Evolutionary conservation across 2,113 vertebrate genomes (phyloP).

Genomic region (Tapirus terrestris): DNA sequence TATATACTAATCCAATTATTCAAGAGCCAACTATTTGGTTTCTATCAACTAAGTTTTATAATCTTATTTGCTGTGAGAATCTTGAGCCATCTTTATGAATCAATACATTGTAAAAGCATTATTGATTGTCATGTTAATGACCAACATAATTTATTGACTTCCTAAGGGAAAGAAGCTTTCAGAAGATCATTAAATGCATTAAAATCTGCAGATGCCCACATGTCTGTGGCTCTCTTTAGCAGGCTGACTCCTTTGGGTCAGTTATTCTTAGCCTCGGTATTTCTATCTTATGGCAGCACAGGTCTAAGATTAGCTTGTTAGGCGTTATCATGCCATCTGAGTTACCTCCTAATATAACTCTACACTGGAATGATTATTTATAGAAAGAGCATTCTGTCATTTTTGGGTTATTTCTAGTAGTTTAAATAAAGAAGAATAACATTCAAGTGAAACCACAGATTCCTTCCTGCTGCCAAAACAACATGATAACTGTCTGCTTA

Average conservation of each 20-base stretch:
- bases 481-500: slow-evolving; percentile 86
- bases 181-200: slow-evolving; percentile 76
- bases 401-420: slow-evolving; percentile 93
- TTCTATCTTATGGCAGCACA: slow-evolving; percentile 97
- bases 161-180: slow-evolving; percentile 12
- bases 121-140: slow-evolving; percentile 62
- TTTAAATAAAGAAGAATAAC: slow-evolving; percentile 90
- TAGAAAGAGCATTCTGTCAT: slow-evolving; percentile 93
- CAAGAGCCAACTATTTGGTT: slow-evolving; percentile 1
- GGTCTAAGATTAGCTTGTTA: slow-evolving; percentile 98
- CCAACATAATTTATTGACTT: slow-evolving; percentile 56
- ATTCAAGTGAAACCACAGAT: slow-evolving; percentile 90
- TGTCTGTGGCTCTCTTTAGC: slow-evolving; percentile 85
- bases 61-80: not conserved
- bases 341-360: slow-evolving; percentile 96
- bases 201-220: slow-evolving; percentile 78
- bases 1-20: not conserved
- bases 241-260: slow-evolving; percentile 97
- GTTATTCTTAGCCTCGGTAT: slow-evolving; percentile 99
- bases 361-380: slow-evolving; percentile 96
- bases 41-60: slow-evolving; percentile 31
- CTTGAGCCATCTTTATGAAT: slow-evolving; percentile 24
- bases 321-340: slow-evolving; percentile 98
- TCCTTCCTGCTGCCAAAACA: slow-evolving; percentile 91
- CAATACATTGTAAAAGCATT: slow-evolving; percentile 51